Evolutionary conservation across 2,797 vertebrate species (phyloP).

Genomic region (Thalassophryne amazonica): DNA sequence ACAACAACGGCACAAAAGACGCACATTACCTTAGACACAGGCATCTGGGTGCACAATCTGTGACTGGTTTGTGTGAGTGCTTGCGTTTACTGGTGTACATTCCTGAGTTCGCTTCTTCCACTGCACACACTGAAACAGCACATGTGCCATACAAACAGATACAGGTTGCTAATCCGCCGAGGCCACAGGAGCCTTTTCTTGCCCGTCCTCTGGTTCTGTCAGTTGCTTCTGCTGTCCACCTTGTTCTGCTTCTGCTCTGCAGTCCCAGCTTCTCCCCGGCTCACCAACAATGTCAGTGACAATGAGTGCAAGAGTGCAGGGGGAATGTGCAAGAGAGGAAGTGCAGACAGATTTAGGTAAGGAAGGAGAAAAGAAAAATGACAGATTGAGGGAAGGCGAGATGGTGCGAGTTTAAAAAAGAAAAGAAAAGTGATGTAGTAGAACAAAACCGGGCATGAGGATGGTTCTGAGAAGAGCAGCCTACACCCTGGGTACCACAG

Average conservation of each 20-base stretch:
- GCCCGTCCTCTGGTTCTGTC: conserved; percentile 16
- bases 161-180: conserved; percentile 50
- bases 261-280: conserved; percentile 34
- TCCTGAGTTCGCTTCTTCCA: conserved; percentile 33
- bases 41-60: conserved; percentile 63
- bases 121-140: conserved; percentile 24
- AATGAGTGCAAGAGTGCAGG: no score
- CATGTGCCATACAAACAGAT: conserved; percentile 18
- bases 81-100: conserved; percentile 25
- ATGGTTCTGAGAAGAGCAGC: conserved; percentile 36
- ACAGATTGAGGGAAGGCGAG: conserved; percentile 42
- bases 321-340: no score
- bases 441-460: conserved; percentile 7
- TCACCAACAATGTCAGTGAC: conserved; percentile 12
- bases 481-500: conserved; percentile 51
- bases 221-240: conserved; percentile 30
- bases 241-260: conserved; percentile 37
- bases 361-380: conserved; percentile 20
- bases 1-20: conserved; percentile 10
- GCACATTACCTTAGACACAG: conserved; percentile 69
- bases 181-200: conserved; percentile 27
- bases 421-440: conserved; percentile 36
- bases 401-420: conserved; percentile 35
- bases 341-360: no score
- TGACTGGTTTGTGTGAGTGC: conserved; percentile 10